Evolutionary conservation across 2,113 vertebrate genomes (phyloP).

Genomic region (Oncorhynchus kisutch): DNA sequence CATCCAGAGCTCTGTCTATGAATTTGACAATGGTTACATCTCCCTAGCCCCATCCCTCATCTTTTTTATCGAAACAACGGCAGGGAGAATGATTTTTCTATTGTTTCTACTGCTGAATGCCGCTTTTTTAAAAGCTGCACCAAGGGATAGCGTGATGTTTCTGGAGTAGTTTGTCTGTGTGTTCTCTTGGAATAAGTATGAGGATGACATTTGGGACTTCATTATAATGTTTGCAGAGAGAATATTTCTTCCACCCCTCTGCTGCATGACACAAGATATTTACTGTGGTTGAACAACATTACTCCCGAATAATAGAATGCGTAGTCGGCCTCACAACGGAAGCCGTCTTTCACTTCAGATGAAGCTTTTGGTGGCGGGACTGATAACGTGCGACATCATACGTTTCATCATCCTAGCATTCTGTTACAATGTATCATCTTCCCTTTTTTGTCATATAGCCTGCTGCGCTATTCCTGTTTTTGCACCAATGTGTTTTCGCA

Average conservation of each 20-base stretch:
- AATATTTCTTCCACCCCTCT: constrained; percentile 64
- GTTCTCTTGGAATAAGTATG: constrained; percentile 57
- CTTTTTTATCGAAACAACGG: too few relatives aligned
- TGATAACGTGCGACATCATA: constrained; percentile 46
- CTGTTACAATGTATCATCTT: background rate
- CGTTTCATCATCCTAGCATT: constrained; percentile 58
- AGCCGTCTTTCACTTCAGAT: constrained; percentile 47
- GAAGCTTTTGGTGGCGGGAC: constrained; percentile 31
- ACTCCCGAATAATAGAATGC: constrained; percentile 62
- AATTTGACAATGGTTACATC: too few relatives aligned
- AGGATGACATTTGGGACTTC: constrained; percentile 74
- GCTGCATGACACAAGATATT: constrained; percentile 65
- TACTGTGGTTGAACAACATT: constrained; percentile 54
- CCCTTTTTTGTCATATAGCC: background rate
- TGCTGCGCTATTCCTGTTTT: too few relatives aligned
- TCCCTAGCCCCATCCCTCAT: too few relatives aligned
- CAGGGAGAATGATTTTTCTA: too few relatives aligned
- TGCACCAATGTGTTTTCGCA: too few relatives aligned
- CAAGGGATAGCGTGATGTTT: constrained; percentile 50
- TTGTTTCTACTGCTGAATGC: too few relatives aligned
- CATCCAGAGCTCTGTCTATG: too few relatives aligned
- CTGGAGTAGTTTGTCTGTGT: constrained; percentile 47
- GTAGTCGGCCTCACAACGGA: constrained; percentile 38
- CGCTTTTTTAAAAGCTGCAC: background rate
- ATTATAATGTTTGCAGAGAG: constrained; percentile 72